Conservation (phyloP, 2,797 vertebrate species). For the Podarcis siculus region DNA sequence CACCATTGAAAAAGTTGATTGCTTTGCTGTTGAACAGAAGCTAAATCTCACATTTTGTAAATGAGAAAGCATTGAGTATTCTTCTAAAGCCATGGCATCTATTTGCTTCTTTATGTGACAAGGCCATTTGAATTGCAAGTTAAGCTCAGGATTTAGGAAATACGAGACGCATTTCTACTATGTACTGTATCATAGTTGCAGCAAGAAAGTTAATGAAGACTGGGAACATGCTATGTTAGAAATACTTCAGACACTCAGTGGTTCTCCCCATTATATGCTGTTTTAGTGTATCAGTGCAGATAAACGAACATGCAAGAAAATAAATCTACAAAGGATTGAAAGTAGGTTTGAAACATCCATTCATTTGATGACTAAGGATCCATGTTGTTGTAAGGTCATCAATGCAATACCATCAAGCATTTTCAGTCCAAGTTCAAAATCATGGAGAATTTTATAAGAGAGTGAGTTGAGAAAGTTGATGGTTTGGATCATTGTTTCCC, state of each 20-base stretch:
- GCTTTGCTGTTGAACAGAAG: constrained; percentile 8
- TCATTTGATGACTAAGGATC: neutral
- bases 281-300: constrained; percentile 2
- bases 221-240: neutral
- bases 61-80: neutral
- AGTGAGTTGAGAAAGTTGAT: neutral
- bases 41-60: constrained; percentile 10
- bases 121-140: constrained; percentile 25
- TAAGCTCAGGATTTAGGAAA: neutral
- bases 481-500: neutral
- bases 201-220: neutral
- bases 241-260: neutral
- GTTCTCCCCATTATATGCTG: neutral
- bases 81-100: neutral
- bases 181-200: neutral
- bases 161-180: neutral
- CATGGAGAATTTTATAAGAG: neutral
- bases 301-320: neutral
- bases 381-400: neutral
- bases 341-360: neutral
- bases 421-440: neutral
- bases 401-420: neutral
- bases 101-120: constrained; percentile 2
- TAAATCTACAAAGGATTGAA: neutral
- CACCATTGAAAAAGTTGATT: constrained; percentile 30